A percentile compares a stretch with the other conserved stretches of the same genome.
Evolutionary conservation across 2,113 vertebrate genomes (phyloP).

Genomic region (Crotalus helleri): DNA sequence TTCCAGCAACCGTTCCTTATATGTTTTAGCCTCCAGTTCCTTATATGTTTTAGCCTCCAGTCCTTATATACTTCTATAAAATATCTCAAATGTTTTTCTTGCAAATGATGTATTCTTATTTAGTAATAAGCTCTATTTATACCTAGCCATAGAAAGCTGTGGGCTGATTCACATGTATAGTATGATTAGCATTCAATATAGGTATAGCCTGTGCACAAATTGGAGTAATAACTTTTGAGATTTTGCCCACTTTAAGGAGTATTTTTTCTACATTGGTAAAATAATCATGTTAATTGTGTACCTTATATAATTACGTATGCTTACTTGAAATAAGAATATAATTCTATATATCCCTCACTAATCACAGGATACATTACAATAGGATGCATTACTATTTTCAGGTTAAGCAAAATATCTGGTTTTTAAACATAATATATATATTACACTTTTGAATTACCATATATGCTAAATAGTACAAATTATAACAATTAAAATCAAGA

Average conservation of each 20-base stretch:
- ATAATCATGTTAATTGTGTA: background rate
- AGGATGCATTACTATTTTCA: background rate
- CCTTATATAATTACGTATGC: background rate
- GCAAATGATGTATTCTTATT: background rate
- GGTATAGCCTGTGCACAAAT: rapidly evolving
- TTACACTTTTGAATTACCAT: background rate
- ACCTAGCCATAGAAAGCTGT: background rate
- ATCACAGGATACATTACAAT: background rate
- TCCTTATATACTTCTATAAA: background rate
- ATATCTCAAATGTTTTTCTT: background rate
- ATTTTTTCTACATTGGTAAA: background rate
- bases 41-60: too few relatives aligned
- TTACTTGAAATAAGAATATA: background rate
- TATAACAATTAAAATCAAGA: background rate
- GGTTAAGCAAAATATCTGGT: background rate
- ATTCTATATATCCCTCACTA: background rate
- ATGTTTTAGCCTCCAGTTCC: too few relatives aligned
- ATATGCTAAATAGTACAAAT: background rate
- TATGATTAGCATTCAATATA: rapidly evolving
- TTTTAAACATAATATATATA: background rate
- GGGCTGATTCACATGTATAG: rapidly evolving
- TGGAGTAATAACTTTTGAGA: background rate
- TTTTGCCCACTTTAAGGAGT: background rate
- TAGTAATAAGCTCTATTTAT: background rate
- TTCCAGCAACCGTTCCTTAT: too few relatives aligned